A percentile compares a stretch with the other conserved stretches of the same genome.
Conservation (phyloP, 2,888 invertebrate genomes). For the Ophion costatus region DNA sequence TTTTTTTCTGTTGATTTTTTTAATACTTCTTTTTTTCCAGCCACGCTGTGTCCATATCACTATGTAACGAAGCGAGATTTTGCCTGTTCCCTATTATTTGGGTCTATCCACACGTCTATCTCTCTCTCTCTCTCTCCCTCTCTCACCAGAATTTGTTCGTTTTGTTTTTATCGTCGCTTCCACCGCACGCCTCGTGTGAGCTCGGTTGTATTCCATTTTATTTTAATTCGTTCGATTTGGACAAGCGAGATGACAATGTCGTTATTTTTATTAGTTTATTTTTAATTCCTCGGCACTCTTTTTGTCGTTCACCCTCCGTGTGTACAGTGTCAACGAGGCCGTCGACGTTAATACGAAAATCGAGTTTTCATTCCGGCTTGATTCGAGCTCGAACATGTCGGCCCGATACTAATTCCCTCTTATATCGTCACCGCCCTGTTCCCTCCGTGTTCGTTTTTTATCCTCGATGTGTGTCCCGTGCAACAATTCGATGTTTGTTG, state of each 20-base stretch:
- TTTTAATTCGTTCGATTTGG: constrained; percentile 48
- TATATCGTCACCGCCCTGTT: too few species aligned
- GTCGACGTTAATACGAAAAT: constrained; percentile 26
- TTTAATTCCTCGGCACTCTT: constrained; percentile 18
- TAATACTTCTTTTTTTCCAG: neutral
- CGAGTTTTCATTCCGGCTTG: constrained; percentile 20
- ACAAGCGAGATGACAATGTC: constrained; percentile 38
- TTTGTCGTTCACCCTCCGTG: constrained; percentile 10
- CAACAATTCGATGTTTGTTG: too few species aligned
- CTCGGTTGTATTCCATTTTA: constrained; percentile 25
- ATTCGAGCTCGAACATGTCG: constrained; percentile 2
- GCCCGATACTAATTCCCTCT: neutral
- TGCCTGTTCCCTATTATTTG: constrained; percentile 47
- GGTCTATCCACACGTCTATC: constrained; percentile 16
- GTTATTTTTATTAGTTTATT: constrained; percentile 40
- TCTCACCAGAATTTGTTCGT: constrained; percentile 27
- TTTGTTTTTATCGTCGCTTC: constrained; percentile 43
- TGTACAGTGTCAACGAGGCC: constrained; percentile 44
- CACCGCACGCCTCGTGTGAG: neutral
- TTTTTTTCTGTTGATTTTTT: constrained; percentile 29
- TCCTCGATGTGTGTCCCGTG: too few species aligned
- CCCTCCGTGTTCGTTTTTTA: too few species aligned
- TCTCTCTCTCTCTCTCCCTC: neutral
- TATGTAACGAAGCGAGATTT: neutral
- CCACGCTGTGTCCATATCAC: neutral